Evolutionary conservation across 2,113 vertebrate species (phyloP), one percentile per base, ranked within the genome.

Genomic region (Gasterosteus aculeatus): DNA sequence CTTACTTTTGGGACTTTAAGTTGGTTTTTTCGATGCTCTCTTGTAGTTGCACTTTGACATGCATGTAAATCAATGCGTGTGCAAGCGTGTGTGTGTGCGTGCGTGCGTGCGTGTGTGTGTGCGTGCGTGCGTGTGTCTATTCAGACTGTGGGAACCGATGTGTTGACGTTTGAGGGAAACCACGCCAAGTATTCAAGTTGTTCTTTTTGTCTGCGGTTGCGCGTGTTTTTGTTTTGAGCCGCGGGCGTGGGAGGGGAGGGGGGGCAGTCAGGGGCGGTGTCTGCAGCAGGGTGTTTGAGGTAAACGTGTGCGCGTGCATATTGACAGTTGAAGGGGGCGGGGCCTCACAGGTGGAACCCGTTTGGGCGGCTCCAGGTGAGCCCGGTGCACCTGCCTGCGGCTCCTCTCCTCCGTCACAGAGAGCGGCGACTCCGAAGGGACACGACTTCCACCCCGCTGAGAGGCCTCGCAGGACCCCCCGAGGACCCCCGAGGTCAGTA

Each of bases 281-380:
- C 63, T 76, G 58, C 15, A 19, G 22, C 29, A 69, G 81, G 69
- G 78, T 67, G 61, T n/a, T 72, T 0, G 42, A 35, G 9, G 42
- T 11, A 1, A 26, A 16, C 6, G 35, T 60, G 14, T 31, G 33
- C 67, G 72, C 77, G 26, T 74, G 66, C 68, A 5, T 62, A 22
- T 54, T 77, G 75, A 76, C 75, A 57, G 78, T 64, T 78, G 0
- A 39, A 14, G 39, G 22, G 63, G 69, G 72, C 19, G 61, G 57
- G 78, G 38, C 15, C 0, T 65, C 69, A 33, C 26, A 74, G 54
- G 76, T 77, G 56, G 47, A 93, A 94, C 94, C 91, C 75, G 94
- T 93, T 92, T 83, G 59, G 22, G 77, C 91, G 15, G 74, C 93
- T 87, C 71, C 65, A 51, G 16, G 26, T 35, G 11, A 11, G 53